phyloP scores from a whole-genome alignment of 2,888 invertebrate species.

The Aphidius colemani region DNA sequence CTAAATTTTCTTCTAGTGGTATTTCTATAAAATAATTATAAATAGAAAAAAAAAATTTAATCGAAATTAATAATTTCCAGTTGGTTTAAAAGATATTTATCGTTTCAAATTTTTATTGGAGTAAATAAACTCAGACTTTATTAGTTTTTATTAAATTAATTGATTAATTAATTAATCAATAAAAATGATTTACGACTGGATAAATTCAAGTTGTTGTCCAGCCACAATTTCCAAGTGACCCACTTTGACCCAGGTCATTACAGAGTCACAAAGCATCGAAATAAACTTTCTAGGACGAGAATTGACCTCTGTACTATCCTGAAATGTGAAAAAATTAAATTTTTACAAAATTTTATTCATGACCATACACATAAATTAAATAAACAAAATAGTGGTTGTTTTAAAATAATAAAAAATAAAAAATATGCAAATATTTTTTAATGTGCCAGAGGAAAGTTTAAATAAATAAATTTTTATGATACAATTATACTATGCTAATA shows the following conservation, averaged over 20 bases:
- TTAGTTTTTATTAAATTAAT: no score
- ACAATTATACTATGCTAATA: not conserved
- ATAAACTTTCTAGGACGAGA: slow-evolving; percentile 20
- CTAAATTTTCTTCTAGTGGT: no score
- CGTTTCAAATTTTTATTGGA: not conserved
- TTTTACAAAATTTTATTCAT: no score
- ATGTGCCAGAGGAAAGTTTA: not conserved
- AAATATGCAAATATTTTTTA: not conserved
- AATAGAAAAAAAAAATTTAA: no score
- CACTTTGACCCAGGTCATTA: slow-evolving; percentile 32
- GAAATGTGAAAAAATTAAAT: no score
- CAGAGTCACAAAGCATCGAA: slow-evolving; percentile 8
- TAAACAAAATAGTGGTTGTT: no score
- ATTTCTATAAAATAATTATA: no score
- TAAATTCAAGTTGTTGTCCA: slow-evolving; percentile 26
- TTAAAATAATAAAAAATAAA: no score
- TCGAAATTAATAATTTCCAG: no score
- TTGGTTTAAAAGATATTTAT: not conserved
- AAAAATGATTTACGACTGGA: slow-evolving; percentile 23
- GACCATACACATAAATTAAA: no score
- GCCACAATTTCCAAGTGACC: slow-evolving; percentile 26
- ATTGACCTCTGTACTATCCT: slow-evolving; percentile 5
- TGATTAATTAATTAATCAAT: not conserved
- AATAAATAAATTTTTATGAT: not conserved
- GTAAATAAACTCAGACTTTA: no score